Percentiles rank a stretch among this genome's conserved stretches.
These are phyloP conservation scores for Rhynchomys soricoides DNA, from an alignment of 2,113 vertebrate species.

Conservation along the genomic window DNA sequence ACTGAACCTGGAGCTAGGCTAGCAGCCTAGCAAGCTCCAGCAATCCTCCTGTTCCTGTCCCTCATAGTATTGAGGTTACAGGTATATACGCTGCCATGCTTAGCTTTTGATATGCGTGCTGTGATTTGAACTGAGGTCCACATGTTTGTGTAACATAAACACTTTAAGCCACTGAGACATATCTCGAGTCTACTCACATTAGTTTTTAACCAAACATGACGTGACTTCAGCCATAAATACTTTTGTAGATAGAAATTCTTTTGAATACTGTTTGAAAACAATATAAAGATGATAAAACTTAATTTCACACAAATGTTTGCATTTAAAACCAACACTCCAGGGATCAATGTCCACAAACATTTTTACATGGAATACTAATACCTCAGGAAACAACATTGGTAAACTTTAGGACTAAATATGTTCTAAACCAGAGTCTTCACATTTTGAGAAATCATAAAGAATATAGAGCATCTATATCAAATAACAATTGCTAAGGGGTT, in stretches of 20 bases:
- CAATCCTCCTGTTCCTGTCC: not conserved
- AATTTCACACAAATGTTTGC: not conserved
- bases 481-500: conserved; percentile 9
- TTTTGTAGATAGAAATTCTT: conserved; percentile 42
- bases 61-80: not conserved
- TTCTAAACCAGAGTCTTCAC: conserved; percentile 53
- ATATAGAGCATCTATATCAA: conserved; percentile 7
- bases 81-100: not conserved
- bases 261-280: conserved; percentile 44
- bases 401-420: conserved; percentile 17
- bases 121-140: not conserved
- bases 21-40: not conserved
- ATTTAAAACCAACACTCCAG: not conserved
- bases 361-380: conserved; percentile 2
- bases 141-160: not conserved
- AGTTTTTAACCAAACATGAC: conserved; percentile 31
- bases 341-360: not conserved
- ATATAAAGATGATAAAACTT: conserved; percentile 44
- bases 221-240: conserved; percentile 35
- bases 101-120: not conserved
- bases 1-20: not conserved
- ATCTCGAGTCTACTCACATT: not conserved
- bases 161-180: not conserved
- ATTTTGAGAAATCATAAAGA: conserved; percentile 37
- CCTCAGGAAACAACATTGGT: not conserved